Evolutionary conservation across 2,888 invertebrate species (phyloP).

Genomic region (Thyatira batis): DNA sequence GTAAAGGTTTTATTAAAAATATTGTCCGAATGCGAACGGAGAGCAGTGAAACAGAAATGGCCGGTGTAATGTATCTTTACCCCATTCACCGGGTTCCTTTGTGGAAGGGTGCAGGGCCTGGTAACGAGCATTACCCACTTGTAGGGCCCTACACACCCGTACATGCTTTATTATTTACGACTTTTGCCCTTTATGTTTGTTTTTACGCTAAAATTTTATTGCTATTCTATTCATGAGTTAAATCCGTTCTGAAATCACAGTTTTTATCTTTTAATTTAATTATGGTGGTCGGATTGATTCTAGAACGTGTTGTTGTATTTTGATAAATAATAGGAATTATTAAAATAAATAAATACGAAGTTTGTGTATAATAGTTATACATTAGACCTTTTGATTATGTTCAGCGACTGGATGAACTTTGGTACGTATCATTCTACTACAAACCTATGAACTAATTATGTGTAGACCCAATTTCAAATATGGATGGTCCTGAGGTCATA

Average conservation of each 20-base stretch:
- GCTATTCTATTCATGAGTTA: slow-evolving; percentile 73
- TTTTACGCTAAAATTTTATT: slow-evolving; percentile 81
- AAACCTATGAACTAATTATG: too few species aligned
- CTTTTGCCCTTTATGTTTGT: slow-evolving; percentile 75
- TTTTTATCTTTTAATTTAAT: slow-evolving; percentile 23
- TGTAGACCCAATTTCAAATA: too few species aligned
- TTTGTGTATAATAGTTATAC: too few species aligned
- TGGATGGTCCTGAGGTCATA: too few species aligned
- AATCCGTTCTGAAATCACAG: slow-evolving; percentile 61
- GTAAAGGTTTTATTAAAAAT: slow-evolving; percentile 60
- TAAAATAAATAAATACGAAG: too few species aligned
- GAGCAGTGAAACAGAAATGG: slow-evolving; percentile 66
- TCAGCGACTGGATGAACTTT: too few species aligned
- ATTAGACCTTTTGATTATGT: too few species aligned
- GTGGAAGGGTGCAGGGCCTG: slow-evolving; percentile 64
- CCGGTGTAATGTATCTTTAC: slow-evolving; percentile 74
- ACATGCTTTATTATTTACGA: slow-evolving; percentile 81
- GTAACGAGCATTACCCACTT: slow-evolving; percentile 77
- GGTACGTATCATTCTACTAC: too few species aligned
- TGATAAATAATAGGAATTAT: too few species aligned
- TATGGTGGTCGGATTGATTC: slow-evolving; percentile 1
- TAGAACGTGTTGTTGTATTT: background rate
- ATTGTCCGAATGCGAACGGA: slow-evolving; percentile 48
- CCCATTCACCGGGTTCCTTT: slow-evolving; percentile 65
- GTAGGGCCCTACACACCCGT: slow-evolving; percentile 60